phyloP scores from a whole-genome alignment of 2,797 vertebrate species.

The Hypotaenidia philippensis region DNA sequence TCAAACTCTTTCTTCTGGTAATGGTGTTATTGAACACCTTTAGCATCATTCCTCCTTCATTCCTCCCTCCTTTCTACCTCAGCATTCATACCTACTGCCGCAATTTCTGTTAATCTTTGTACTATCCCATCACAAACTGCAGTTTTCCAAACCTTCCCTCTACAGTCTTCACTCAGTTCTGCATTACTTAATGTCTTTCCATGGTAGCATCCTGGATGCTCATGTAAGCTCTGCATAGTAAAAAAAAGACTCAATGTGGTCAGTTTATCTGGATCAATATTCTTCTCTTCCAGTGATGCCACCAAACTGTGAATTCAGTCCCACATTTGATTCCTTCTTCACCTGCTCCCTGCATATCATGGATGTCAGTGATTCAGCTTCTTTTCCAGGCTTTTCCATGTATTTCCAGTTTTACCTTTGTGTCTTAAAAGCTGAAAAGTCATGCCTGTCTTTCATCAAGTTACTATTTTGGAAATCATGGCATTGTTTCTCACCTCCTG shows the following conservation, averaged over 20 bases:
- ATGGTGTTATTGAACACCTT: not conserved
- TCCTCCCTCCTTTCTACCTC: not conserved
- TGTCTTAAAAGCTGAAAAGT: not conserved
- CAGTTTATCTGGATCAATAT: fast-evolving
- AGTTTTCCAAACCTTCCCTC: not conserved
- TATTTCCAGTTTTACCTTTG: not conserved
- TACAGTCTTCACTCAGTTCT: not conserved
- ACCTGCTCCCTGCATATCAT: not conserved
- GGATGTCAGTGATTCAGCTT: not conserved
- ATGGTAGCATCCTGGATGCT: fast-evolving
- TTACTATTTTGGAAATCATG: not conserved
- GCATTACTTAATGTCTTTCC: not conserved
- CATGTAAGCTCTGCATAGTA: not conserved
- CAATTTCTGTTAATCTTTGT: not conserved
- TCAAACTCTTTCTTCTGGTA: not conserved
- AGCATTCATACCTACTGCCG: not conserved
- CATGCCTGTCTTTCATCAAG: not conserved
- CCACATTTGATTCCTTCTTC: not conserved
- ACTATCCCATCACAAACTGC: not conserved
- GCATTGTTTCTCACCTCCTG: not conserved
- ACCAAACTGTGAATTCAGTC: not conserved
- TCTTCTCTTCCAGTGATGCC: not conserved
- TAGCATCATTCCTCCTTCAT: not conserved
- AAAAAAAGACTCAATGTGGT: not conserved
- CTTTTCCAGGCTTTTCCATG: not conserved